phyloP scores from a whole-genome alignment of 2,797 vertebrate species.

The Halcyon badia region DNA sequence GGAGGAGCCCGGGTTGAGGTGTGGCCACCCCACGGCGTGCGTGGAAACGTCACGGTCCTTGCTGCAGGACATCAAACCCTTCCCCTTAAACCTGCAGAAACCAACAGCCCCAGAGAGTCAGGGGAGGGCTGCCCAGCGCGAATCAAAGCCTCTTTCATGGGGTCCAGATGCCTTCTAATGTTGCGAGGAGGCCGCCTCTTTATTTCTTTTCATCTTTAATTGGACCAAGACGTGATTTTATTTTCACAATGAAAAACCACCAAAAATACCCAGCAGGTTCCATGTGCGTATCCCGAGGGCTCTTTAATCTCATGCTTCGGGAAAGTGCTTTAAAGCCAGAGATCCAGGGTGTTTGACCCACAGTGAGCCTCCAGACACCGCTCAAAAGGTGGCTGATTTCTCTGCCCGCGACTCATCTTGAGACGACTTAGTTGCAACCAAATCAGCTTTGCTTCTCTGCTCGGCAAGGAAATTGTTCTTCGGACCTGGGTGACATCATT shows the following conservation, averaged over 20 bases:
- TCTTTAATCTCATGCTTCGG: constrained; percentile 24
- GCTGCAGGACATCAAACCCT: neutral
- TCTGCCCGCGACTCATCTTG: constrained; percentile 1
- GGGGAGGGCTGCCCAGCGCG: neutral
- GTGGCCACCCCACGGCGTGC: rapidly evolving
- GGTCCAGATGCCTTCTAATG: constrained; percentile 31
- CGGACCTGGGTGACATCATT: constrained; percentile 12
- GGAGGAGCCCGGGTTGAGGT: rapidly evolving
- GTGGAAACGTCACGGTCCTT: rapidly evolving
- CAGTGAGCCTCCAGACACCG: neutral
- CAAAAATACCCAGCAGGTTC: neutral
- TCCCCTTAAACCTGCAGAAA: neutral
- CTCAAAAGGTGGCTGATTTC: neutral
- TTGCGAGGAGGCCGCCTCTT: neutral
- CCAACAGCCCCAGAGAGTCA: neutral
- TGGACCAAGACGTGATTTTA: constrained; percentile 3
- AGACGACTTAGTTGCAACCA: neutral
- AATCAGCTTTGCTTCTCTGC: neutral
- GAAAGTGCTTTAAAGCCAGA: neutral
- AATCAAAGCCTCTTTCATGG: constrained; percentile 16
- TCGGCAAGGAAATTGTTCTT: constrained; percentile 14
- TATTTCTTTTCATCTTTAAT: constrained; percentile 58
- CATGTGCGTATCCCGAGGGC: neutral
- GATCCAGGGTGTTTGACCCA: neutral
- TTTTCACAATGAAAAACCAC: neutral